phyloP scores from a whole-genome alignment of 2,113 vertebrate species.

The Lophura nycthemera region DNA sequence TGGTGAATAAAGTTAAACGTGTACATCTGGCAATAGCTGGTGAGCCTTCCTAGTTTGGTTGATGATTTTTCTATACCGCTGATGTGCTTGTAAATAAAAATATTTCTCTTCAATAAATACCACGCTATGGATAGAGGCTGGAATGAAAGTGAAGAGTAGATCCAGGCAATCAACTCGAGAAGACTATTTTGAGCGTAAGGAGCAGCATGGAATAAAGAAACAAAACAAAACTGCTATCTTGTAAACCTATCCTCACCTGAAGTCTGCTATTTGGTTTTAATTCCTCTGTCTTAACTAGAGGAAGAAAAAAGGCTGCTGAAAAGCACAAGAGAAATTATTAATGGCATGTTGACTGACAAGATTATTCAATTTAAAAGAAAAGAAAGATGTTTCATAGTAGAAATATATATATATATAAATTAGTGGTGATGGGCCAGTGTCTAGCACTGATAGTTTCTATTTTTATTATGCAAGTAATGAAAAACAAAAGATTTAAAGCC shows the following conservation, averaged over 20 bases:
- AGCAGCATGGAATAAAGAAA: not conserved
- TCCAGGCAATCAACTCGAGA: not conserved
- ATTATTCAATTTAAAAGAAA: not conserved
- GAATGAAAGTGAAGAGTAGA: not conserved
- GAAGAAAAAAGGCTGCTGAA: not conserved
- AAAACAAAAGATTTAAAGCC: not conserved
- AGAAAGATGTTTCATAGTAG: not conserved
- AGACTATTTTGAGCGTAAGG: not conserved
- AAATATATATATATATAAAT: not conserved
- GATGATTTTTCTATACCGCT: not conserved
- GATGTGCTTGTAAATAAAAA: not conserved
- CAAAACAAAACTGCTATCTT: not conserved
- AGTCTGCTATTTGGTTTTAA: not conserved
- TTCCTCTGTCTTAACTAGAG: not conserved
- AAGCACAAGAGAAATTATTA: not conserved
- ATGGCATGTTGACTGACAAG: not conserved
- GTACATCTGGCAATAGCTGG: not conserved
- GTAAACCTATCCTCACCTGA: not conserved
- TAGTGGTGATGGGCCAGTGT: not conserved
- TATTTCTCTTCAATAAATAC: not conserved
- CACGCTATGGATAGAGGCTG: not conserved
- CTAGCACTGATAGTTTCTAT: not conserved
- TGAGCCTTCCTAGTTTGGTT: not conserved
- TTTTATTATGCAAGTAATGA: not conserved
- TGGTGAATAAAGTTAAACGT: not conserved